A percentile compares a stretch with the other conserved stretches of the same genome.
Conservation (phyloP, 1,140 invertebrate genomes). For the Ruditapes philippinarum region DNA sequence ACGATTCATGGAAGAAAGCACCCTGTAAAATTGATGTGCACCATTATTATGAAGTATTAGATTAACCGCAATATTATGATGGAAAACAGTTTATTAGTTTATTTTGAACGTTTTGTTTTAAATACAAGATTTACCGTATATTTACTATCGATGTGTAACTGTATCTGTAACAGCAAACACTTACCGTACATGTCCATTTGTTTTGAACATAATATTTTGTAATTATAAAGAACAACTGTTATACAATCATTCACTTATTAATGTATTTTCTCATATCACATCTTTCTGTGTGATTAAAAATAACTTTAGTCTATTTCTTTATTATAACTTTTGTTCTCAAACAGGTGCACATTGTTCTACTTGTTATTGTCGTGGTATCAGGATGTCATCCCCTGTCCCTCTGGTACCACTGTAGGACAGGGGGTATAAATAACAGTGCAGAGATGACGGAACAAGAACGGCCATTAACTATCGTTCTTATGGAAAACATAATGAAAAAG, state of each 20-base stretch:
- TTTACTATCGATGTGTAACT: not conserved
- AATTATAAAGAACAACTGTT: not conserved
- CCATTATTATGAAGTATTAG: no score
- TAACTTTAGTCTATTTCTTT: not conserved
- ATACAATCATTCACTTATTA: not conserved
- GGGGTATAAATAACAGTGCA: not conserved
- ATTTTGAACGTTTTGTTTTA: no score
- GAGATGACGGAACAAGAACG: not conserved
- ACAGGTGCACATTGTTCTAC: constrained; percentile 20
- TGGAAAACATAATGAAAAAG: constrained; percentile 16
- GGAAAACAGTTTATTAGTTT: no score
- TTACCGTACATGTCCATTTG: no score
- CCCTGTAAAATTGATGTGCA: no score
- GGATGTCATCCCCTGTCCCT: constrained; percentile 17
- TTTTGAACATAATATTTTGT: not conserved
- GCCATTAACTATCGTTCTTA: constrained; percentile 8
- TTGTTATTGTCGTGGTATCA: not conserved
- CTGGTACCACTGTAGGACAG: constrained; percentile 53
- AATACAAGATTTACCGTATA: no score
- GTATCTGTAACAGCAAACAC: not conserved
- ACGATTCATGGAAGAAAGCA: no score
- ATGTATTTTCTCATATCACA: not conserved
- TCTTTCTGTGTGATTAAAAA: not conserved
- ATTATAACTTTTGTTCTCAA: not conserved
- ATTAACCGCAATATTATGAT: no score